Evolutionary conservation across 2,113 vertebrate species (phyloP).

Genomic region (Paramisgurnus dabryanus): DNA sequence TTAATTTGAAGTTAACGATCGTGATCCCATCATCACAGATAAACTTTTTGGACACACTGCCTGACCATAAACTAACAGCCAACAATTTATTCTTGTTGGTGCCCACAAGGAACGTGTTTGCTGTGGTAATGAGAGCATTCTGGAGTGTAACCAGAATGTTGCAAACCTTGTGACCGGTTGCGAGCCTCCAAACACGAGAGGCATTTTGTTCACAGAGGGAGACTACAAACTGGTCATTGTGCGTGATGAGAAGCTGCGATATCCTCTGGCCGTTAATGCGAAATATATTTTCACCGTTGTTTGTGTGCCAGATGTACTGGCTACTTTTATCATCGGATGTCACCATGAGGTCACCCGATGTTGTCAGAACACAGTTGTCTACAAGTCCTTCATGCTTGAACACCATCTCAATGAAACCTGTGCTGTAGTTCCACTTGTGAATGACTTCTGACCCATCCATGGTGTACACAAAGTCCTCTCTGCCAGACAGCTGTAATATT

Average conservation of each 20-base stretch:
- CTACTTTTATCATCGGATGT: conserved; percentile 95
- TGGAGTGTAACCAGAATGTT: conserved; percentile 96
- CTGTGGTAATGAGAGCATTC: conserved; percentile 94
- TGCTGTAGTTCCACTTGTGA: conserved; percentile 97
- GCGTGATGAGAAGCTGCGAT: conserved; percentile 94
- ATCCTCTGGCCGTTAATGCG: conserved; percentile 95
- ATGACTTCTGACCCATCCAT: conserved; percentile 93
- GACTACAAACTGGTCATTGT: conserved; percentile 98
- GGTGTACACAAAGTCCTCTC: conserved; percentile 94
- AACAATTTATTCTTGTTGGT: conserved; percentile 93
- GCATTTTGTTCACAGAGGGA: conserved; percentile 97
- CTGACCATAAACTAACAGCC: conserved; percentile 97
- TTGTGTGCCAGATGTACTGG: conserved; percentile 97
- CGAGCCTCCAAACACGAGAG: conserved; percentile 94
- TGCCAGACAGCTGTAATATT: conserved; percentile 84
- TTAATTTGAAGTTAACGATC: conserved; percentile 92
- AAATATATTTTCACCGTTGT: conserved; percentile 93
- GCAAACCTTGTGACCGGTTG: conserved; percentile 95
- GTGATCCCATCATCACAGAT: conserved; percentile 92
- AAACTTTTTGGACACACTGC: conserved; percentile 97
- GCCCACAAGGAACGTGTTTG: conserved; percentile 96
- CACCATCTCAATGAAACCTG: conserved; percentile 93
- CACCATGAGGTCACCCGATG: conserved; percentile 93
- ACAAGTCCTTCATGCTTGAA: conserved; percentile 97
- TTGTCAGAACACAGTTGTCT: conserved; percentile 93